Evolutionary conservation across 2,888 invertebrate genomes (phyloP), one percentile per base, ranked within the genome.

Genomic region (Lutraria lutraria): DNA sequence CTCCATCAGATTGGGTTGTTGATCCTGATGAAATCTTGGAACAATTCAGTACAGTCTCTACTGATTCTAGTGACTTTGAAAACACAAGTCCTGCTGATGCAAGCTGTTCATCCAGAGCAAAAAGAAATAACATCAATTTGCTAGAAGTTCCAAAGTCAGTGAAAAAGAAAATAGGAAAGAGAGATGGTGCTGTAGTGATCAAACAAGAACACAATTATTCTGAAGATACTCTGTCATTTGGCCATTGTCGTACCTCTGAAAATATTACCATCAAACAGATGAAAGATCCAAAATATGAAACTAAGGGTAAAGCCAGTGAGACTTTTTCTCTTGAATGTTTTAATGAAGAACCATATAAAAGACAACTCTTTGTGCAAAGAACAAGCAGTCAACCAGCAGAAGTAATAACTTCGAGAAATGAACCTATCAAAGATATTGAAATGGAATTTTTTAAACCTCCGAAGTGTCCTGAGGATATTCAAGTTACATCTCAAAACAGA

Each of bases 321-420:
- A 79, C 60, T 21, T 85, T 85, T 85, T 80, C 79, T 29, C 34
- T 85, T n/a, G 85, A 85, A 60, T 34, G 16, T 54, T 85, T 82
- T 85, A 85, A 85, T 54, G 81, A 68, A 29, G 88, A 88, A 76
- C 88, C 88, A 72, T 88, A 81, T n/a, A 82, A 16, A 25, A 81
- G 82, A 53, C 19, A 29, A 0, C 25, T 6, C 0, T 25, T 6
- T 15, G 29, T 56, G 21, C 68, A 0, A 68, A 83, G 19, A 60
- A n/a, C 43, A 63, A 83, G 21, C 29, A 31, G 16, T 76, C 76
- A 34, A 19, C 13, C 29, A 31, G 31, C 13, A 34, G 34, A 76
- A 34, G 31, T 34, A 16, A 31, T 16, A 31, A 31, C 6, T 4
- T 34, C 4, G 19, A 76, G 31, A 34, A 76, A 13, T 31, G 34